Conservation (phyloP, 2,113 vertebrate genomes). For the Suncus etruscus region DNA sequence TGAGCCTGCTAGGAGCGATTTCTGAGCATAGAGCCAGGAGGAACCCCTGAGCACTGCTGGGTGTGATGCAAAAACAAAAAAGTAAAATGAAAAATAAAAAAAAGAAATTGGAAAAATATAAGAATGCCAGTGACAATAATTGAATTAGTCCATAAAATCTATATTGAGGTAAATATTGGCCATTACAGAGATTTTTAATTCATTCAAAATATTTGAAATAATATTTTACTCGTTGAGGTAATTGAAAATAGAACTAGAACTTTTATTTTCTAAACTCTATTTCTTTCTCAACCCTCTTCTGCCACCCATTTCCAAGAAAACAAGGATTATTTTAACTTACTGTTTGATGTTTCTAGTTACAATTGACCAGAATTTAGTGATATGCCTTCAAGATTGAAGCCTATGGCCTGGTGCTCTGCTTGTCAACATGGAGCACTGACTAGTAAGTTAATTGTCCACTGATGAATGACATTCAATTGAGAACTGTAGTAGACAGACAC, state of each 20-base stretch:
- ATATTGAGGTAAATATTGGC: neutral
- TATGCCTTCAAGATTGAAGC: slow-evolving; percentile 36
- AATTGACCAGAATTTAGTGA: slow-evolving; percentile 40
- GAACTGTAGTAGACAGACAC: neutral
- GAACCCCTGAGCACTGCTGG: too few relatives aligned
- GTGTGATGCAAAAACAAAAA: too few relatives aligned
- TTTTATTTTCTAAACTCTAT: slow-evolving; percentile 46
- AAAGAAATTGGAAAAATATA: neutral
- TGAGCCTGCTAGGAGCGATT: too few relatives aligned
- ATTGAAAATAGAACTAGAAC: slow-evolving; percentile 37
- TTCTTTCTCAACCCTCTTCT: neutral
- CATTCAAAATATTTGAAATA: slow-evolving; percentile 58
- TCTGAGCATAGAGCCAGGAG: too few relatives aligned
- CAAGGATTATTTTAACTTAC: slow-evolving; percentile 15
- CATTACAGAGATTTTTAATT: slow-evolving; percentile 39
- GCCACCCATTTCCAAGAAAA: neutral
- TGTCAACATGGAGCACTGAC: neutral
- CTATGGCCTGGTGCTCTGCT: neutral
- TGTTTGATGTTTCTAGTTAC: slow-evolving; percentile 1
- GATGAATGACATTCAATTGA: slow-evolving; percentile 1
- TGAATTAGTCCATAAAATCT: slow-evolving; percentile 38
- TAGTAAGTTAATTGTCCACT: slow-evolving; percentile 11
- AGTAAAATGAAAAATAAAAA: too few relatives aligned
- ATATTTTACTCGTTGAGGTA: slow-evolving; percentile 38
- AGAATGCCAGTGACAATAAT: neutral